Evolutionary conservation across 2,797 vertebrate genomes (phyloP), one percentile per base, ranked within the genome.

Genomic region (Melanitta fusca): DNA sequence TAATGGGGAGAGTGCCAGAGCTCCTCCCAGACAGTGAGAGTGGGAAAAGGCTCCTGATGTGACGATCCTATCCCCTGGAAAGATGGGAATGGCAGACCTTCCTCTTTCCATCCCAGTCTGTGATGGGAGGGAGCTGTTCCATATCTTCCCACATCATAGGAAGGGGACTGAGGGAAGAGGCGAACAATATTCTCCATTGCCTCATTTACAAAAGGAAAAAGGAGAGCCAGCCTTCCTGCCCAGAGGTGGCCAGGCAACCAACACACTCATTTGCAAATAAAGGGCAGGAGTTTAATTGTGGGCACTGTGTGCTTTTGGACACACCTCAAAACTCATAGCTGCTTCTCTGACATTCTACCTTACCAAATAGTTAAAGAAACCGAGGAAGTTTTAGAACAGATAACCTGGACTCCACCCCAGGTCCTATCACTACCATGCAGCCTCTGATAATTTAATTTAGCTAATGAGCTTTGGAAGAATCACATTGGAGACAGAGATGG

Each of bases 131-230:
- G 11, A 34, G 10, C 47, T 45, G 20, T 64, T 14, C 11, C 71
- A 3, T 72, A 24, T 47, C 8, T 61, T 88, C 13, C 14, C 27
- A 25, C 21, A n/a, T 21, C 19, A 75, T 32, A 57, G 28, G n/a
- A 54, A 27, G 19, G 32, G 27, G 10, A 58, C n/a, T 51, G 2
- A 2, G 3, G 12, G 3, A 75, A 72, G 34, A 2, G 4, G 1
- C 4, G 9, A 60, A 82, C 62, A 27, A 60, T 12, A 60, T 4
- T 3, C 7, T 34, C 25, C 13, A 36, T 49, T 78, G 17, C 11
- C 43, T 68, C 13, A 51, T 2, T 58, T 83, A 58, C 54, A 38
- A 30, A 39, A 60, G 49, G 36, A 94, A 89, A 73, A 62, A 70
- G 20, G 21, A 73, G 49, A 45, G 13, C 12, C 47, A 36, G 20